phyloP scores from a whole-genome alignment of 2,888 invertebrate species.

The Eubasilissa splendida region DNA sequence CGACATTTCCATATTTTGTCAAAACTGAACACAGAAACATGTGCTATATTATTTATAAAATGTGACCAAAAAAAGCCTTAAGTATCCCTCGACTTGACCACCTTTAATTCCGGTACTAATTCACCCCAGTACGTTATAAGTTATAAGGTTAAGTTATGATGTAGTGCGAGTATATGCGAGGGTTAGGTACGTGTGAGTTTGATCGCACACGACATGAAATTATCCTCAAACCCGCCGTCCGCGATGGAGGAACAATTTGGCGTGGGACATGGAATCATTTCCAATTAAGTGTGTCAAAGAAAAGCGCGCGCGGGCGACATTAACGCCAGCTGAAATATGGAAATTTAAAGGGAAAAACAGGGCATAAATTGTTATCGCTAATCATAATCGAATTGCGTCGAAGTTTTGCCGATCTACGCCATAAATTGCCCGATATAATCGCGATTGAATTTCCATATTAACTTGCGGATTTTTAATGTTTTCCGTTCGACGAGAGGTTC shows the following conservation, averaged over 20 bases:
- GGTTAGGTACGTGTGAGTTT: too few relatives aligned
- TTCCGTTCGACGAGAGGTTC: too few relatives aligned
- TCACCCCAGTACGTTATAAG: too few relatives aligned
- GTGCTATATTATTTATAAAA: too few relatives aligned
- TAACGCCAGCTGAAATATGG: slow-evolving; percentile 40
- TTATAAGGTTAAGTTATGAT: too few relatives aligned
- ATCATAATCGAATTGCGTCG: slow-evolving; percentile 41
- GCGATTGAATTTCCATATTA: slow-evolving; percentile 31
- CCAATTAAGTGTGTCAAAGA: slow-evolving; percentile 36
- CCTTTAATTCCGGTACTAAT: too few relatives aligned
- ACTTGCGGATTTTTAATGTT: slow-evolving; percentile 4
- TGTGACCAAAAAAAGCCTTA: too few relatives aligned
- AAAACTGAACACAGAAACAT: too few relatives aligned
- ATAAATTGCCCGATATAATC: slow-evolving; percentile 31
- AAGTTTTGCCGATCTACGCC: slow-evolving; percentile 32
- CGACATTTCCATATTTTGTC: too few relatives aligned
- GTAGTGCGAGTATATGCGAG: too few relatives aligned
- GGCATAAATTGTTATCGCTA: slow-evolving; percentile 35
- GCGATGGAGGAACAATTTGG: slow-evolving; percentile 19
- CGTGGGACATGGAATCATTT: slow-evolving; percentile 12
- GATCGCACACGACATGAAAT: neutral
- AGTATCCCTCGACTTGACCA: too few relatives aligned
- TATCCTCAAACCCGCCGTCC: neutral
- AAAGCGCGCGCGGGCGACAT: slow-evolving; percentile 8
- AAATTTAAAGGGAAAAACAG: slow-evolving; percentile 30